phyloP scores from a whole-genome alignment of 1,140 invertebrate genomes.

The Leptinotarsa texana region DNA sequence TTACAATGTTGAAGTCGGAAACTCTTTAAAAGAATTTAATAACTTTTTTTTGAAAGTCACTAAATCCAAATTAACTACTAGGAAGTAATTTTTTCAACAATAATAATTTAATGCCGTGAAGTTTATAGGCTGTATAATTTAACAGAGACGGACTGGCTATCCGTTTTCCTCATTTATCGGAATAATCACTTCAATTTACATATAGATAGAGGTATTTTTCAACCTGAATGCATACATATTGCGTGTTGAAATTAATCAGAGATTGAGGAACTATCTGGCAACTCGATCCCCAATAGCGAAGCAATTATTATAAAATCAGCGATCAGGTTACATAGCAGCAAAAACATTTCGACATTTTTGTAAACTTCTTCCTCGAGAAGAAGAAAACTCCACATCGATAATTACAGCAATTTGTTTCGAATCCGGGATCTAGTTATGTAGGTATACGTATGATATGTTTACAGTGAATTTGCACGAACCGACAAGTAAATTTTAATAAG shows the following conservation, averaged over 20 bases:
- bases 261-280: slow-evolving; percentile 2
- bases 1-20: too few species aligned
- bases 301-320: slow-evolving; percentile 4
- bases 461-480: neutral
- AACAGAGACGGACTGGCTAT: neutral
- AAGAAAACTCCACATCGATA: slow-evolving; percentile 18
- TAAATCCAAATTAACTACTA: too few species aligned
- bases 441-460: neutral
- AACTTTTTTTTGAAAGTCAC: too few species aligned
- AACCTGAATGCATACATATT: slow-evolving; percentile 6
- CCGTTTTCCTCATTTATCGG: neutral
- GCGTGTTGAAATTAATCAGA: neutral
- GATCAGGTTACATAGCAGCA: neutral
- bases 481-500: neutral
- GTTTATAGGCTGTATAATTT: neutral
- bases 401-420: slow-evolving; percentile 14
- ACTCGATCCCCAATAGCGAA: neutral
- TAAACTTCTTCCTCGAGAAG: neutral
- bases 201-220: slow-evolving; percentile 1
- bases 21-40: too few species aligned
- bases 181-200: neutral
- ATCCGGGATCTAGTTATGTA: neutral
- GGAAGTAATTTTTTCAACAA: too few species aligned
- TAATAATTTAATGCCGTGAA: too few species aligned
- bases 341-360: neutral